phyloP scores from a whole-genome alignment of 64 coral and sea anemone species.

The Pocillopora damicornis region DNA sequence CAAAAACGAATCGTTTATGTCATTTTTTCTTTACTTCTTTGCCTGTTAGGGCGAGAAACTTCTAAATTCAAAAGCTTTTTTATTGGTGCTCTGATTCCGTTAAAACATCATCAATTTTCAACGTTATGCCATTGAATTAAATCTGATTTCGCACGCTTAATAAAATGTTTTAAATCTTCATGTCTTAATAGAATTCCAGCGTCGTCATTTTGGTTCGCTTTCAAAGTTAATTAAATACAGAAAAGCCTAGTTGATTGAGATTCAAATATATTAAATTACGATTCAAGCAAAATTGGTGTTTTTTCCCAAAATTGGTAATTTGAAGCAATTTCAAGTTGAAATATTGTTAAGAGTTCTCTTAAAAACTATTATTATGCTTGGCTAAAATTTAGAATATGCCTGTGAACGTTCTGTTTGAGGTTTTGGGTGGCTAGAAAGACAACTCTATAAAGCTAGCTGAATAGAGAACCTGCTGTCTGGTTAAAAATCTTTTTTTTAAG shows the following conservation, averaged over 20 bases:
- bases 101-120: slow-evolving; percentile 14
- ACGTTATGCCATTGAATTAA: slow-evolving; percentile 3
- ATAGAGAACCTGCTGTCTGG: background rate
- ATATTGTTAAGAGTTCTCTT: background rate
- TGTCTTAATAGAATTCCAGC: slow-evolving; percentile 21
- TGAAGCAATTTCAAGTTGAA: background rate
- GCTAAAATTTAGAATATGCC: background rate
- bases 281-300: background rate
- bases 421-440: background rate
- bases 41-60: background rate
- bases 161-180: slow-evolving; percentile 2
- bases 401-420: background rate
- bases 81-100: background rate
- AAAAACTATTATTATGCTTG: background rate
- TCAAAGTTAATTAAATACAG: slow-evolving; percentile 15
- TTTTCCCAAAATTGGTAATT: no score
- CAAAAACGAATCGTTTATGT: background rate
- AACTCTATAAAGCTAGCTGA: background rate
- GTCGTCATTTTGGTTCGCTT: background rate
- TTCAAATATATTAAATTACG: background rate
- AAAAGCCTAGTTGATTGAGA: background rate
- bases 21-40: no score
- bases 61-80: background rate
- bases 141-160: slow-evolving; percentile 13
- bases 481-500: background rate